Evolutionary conservation across 2,888 invertebrate species (phyloP), one percentile per base, ranked within the genome.

Genomic region (Callimorpha dominula): DNA sequence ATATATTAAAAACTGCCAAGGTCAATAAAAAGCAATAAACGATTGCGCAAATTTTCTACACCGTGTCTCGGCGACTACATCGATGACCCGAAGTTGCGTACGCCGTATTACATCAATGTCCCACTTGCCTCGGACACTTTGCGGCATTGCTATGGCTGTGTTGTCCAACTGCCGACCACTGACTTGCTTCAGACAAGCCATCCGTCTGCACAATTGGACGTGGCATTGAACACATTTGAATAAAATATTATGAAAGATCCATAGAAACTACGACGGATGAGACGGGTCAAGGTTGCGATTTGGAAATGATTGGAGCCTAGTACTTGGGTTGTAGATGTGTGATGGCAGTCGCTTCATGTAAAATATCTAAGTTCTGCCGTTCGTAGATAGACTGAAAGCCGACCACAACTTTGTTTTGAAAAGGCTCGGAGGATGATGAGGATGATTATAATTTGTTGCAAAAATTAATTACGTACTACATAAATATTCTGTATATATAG

Each of bases 221-320:
- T 87, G 92, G 86, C 94, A 91, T 94, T 94, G 92, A 93, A 90
- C 87, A 79, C 81, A 88, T 90, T 89, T 82, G 84, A 85, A 84
- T 88, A 78, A 68, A 74, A 70, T 72, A 76, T 91, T 89, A 89
- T 86, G 89, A 86, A 92, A 92, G 86, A 84, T 83, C 84, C 83
- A 87, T 89, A 85, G 89, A 90, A 90, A 90, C 78, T 78, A 76
- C 67, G 72, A 68, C 78, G 83, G 86, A 87, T 87, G 86, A 83
- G 78, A 68, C 76, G 78, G 88, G 91, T 92, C 92, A 93, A 93
- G 93, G 93, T 85, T 86, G 72, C 15, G 6, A 42, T 77, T 75
- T 76, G 74, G 82, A 83, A 81, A 73, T 77, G 74, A n/a, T n/a
- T n/a, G n/a, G n/a, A n/a, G n/a, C n/a, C n/a, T n/a, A n/a, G n/a